Evolutionary conservation across 1,140 invertebrate species (phyloP).

Genomic region (Propsilocerus akamusi): DNA sequence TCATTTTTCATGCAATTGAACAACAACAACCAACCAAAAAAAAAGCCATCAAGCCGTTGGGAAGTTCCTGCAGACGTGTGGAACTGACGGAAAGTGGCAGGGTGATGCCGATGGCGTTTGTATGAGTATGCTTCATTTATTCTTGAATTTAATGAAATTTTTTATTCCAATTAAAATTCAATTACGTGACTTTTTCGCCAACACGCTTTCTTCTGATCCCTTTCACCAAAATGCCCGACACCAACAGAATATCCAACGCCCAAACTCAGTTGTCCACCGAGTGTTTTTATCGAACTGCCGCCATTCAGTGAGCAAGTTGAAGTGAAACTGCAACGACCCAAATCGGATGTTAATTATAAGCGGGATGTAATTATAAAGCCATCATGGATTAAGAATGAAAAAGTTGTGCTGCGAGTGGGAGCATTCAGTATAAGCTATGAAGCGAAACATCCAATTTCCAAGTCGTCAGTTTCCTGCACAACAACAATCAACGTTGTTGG

Average conservation of each 20-base stretch:
- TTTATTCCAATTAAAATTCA: background rate
- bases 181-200: too few species aligned
- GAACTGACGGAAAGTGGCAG: constrained; percentile 23
- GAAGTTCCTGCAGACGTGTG: constrained; percentile 25
- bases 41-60: constrained; percentile 13
- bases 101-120: constrained; percentile 26
- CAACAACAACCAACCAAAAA: too few species aligned
- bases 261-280: constrained; percentile 24
- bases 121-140: constrained; percentile 20
- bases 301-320: constrained; percentile 23
- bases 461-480: constrained; percentile 25
- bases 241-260: constrained; percentile 26
- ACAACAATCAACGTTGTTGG: constrained; percentile 24
- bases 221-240: too few species aligned
- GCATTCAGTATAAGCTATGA: constrained; percentile 25
- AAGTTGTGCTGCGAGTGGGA: constrained; percentile 23
- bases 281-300: constrained; percentile 22
- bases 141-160: background rate
- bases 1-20: too few species aligned
- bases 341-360: constrained; percentile 28
- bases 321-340: constrained; percentile 26
- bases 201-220: background rate
- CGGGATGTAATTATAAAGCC: constrained; percentile 27
- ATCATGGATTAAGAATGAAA: constrained; percentile 25
- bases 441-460: constrained; percentile 25